These are phyloP conservation scores for Pelodiscus sinensis DNA, from an alignment of 2,113 vertebrate species.

Conservation along the genomic window DNA sequence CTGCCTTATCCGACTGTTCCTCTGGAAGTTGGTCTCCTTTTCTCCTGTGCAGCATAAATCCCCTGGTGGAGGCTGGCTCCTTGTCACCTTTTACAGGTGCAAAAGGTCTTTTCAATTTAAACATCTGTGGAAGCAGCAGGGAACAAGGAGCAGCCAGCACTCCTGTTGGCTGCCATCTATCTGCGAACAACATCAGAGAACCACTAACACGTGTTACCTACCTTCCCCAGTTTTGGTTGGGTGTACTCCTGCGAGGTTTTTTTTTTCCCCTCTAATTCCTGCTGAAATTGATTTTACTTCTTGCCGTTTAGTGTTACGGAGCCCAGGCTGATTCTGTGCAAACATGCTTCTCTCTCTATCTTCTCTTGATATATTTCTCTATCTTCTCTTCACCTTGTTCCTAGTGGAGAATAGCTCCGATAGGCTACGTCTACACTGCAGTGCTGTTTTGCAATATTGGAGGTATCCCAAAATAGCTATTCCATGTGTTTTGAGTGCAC, in stretches of 20 bases:
- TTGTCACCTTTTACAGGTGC: neutral
- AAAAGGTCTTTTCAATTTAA: neutral
- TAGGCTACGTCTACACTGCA: neutral
- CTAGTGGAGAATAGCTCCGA: accelerated
- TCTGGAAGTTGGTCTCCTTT: neutral
- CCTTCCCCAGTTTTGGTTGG: neutral
- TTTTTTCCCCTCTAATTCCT: neutral
- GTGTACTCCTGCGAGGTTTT: neutral
- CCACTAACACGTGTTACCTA: neutral
- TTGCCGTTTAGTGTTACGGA: neutral
- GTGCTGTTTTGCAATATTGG: too few relatives aligned
- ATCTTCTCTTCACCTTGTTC: accelerated
- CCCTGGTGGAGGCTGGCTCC: neutral
- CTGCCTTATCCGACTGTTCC: neutral
- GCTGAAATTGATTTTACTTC: neutral
- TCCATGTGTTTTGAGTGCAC: too few relatives aligned
- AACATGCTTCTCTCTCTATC: neutral
- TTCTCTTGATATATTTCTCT: neutral
- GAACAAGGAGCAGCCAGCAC: neutral
- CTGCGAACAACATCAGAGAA: neutral
- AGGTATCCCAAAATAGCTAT: too few relatives aligned
- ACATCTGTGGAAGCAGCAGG: neutral
- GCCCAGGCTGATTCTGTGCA: neutral
- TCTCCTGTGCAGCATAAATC: neutral
- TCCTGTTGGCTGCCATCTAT: constrained; percentile 19